phyloP scores from a whole-genome alignment of 1,140 invertebrate genomes.

The Steinernema khuongi region DNA sequence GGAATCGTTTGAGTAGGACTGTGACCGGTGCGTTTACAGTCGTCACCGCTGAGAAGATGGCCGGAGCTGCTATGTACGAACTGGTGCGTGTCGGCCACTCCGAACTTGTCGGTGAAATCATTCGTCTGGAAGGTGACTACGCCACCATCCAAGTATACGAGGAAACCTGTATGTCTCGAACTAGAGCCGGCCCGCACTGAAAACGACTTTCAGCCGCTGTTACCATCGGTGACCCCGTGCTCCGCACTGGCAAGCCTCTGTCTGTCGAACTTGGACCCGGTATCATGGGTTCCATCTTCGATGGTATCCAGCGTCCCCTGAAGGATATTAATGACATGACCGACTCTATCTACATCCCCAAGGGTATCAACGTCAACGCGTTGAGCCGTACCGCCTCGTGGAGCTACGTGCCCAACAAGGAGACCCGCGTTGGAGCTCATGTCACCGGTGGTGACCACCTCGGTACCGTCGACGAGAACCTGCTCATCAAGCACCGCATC shows the following conservation, averaged over 20 bases:
- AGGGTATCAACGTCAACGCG: constrained; percentile 87
- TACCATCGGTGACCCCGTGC: constrained; percentile 95
- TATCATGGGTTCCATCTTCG: constrained; percentile 97
- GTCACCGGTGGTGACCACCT: constrained; percentile 96
- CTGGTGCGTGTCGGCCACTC: constrained; percentile 94
- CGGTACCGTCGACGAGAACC: constrained; percentile 91
- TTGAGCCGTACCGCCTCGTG: constrained; percentile 76
- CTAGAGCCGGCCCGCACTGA: constrained; percentile 16
- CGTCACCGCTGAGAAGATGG: constrained; percentile 97
- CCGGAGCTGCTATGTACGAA: constrained; percentile 99
- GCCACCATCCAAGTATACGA: constrained; percentile 99
- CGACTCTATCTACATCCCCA: constrained; percentile 95
- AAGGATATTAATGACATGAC: constrained; percentile 91
- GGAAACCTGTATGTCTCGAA: constrained; percentile 74
- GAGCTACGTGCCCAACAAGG: constrained; percentile 81
- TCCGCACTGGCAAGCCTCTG: constrained; percentile 92
- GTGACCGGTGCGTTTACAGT: constrained; percentile 69
- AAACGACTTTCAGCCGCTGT: constrained; percentile 70
- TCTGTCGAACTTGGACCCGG: constrained; percentile 98
- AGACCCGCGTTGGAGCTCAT: constrained; percentile 84
- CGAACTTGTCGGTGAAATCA: constrained; percentile 98
- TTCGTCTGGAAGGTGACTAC: constrained; percentile 96
- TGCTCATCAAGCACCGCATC: constrained; percentile 91
- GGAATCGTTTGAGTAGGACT: background rate
- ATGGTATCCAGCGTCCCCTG: constrained; percentile 96